These are phyloP conservation scores for Recurvirostra avosetta DNA, from an alignment of 2,113 vertebrate species.

Conservation along the genomic window DNA sequence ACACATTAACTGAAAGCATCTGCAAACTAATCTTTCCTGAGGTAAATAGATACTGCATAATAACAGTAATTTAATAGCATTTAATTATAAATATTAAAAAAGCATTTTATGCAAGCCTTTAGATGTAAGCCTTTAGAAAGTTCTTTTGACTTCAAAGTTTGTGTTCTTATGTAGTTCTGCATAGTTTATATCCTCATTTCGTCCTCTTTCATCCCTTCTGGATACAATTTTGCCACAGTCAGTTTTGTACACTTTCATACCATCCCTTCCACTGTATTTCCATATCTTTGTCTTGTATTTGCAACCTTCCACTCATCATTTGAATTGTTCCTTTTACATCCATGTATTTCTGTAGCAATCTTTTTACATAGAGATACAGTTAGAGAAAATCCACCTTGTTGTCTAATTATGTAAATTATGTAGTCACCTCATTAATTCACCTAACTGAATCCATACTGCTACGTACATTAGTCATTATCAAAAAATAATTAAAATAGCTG, in stretches of 20 bases:
- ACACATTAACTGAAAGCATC: conserved; percentile 92
- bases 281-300: background rate
- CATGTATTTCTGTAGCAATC: background rate
- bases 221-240: background rate
- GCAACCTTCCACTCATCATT: background rate
- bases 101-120: background rate
- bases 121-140: background rate
- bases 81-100: background rate
- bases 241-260: background rate
- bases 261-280: background rate
- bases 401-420: background rate
- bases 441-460: background rate
- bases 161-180: background rate
- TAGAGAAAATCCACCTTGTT: background rate
- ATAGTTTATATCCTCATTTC: background rate
- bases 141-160: background rate
- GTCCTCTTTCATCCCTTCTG: background rate
- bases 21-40: conserved; percentile 93
- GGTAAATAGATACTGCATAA: conserved; percentile 73
- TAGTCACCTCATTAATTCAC: background rate
- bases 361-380: background rate
- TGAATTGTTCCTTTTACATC: background rate
- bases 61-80: background rate
- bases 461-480: background rate
- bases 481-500: background rate